Percentiles rank a stretch among this genome's conserved stretches.
These are phyloP conservation scores for Scaptodrosophila lebanonensis DNA, from an alignment of 1,140 invertebrate species.

Conservation along the genomic window DNA sequence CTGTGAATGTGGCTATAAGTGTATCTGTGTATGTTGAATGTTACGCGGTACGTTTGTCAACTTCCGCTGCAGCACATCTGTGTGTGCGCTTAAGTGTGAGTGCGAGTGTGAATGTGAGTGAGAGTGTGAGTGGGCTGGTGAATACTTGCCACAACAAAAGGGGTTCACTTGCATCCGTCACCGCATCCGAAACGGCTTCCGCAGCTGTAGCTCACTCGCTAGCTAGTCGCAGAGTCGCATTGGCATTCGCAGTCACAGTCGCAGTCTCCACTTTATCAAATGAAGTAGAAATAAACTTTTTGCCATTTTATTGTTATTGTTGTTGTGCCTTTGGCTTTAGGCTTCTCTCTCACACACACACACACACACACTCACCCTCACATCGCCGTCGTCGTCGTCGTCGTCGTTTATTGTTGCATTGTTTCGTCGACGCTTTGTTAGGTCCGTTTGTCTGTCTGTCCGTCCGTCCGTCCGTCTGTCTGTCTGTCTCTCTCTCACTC, in stretches of 20 bases:
- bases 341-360: no score
- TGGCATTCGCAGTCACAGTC: not conserved
- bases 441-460: not conserved
- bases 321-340: no score
- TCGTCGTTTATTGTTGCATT: not conserved
- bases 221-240: no score
- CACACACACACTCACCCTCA: no score
- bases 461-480: no score
- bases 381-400: not conserved
- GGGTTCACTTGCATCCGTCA: slow-evolving; percentile 51
- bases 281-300: slow-evolving; percentile 42
- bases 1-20: not conserved
- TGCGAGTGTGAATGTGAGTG: slow-evolving; percentile 18
- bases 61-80: slow-evolving; percentile 36
- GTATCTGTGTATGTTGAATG: no score
- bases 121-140: slow-evolving; percentile 19
- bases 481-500: no score
- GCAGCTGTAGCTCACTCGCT: not conserved
- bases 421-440: not conserved
- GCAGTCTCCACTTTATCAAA: slow-evolving; percentile 37
- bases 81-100: not conserved
- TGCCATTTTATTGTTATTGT: slow-evolving; percentile 19
- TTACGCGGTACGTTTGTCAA: slow-evolving; percentile 29
- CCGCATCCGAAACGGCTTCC: slow-evolving; percentile 16
- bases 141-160: slow-evolving; percentile 41